Evolutionary conservation across 2,797 vertebrate genomes (phyloP).

Genomic region (Aldrovandia affinis): DNA sequence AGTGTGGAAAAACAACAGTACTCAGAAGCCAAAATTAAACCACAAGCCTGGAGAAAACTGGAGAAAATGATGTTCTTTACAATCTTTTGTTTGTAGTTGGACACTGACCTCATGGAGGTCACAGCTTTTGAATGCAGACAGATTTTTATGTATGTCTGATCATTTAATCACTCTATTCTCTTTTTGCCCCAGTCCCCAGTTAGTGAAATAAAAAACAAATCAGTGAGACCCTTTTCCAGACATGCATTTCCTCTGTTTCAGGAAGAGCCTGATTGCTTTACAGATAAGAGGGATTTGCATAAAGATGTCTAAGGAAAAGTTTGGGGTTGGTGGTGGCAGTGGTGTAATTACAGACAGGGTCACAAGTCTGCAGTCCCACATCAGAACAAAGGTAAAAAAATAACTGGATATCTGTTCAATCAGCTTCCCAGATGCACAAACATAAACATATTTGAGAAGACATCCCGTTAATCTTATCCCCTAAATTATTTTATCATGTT

Average conservation of each 20-base stretch:
- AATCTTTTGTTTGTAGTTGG: not conserved
- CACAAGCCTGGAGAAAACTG: not conserved
- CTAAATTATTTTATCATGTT: not conserved
- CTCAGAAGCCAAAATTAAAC: not conserved
- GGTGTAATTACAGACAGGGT: conserved; percentile 56
- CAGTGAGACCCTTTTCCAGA: conserved; percentile 43
- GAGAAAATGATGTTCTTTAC: not conserved
- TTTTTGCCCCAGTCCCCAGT: conserved; percentile 48
- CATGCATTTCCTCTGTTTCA: conserved; percentile 62
- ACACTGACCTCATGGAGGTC: not conserved
- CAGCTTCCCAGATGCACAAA: not conserved
- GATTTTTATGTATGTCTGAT: conserved; percentile 37
- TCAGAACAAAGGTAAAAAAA: not conserved
- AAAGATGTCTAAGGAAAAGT: conserved; percentile 54
- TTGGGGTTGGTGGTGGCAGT: not conserved
- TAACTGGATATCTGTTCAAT: conserved; percentile 1
- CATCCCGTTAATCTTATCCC: not conserved
- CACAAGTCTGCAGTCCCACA: conserved; percentile 17
- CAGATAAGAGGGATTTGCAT: conserved; percentile 67
- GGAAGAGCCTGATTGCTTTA: conserved; percentile 55
- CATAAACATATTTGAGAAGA: not conserved
- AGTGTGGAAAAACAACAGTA: not conserved
- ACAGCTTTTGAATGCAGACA: not conserved
- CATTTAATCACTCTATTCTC: conserved; percentile 48
- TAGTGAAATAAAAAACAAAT: conserved; percentile 60